Evolutionary conservation across 2,888 invertebrate species (phyloP).

Genomic region (Hyppa rectilinea): DNA sequence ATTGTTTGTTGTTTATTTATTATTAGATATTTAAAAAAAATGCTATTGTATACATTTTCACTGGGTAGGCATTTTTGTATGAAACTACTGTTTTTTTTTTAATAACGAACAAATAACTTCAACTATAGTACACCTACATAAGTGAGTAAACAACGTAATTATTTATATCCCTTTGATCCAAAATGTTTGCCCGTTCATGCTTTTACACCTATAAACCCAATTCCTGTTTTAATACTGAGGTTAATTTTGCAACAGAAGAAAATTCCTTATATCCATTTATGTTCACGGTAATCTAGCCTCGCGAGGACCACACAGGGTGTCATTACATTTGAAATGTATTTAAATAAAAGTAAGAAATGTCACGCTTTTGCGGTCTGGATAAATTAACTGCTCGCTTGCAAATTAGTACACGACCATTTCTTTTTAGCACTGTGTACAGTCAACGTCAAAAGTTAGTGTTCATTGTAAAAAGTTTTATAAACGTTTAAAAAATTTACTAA

Average conservation of each 20-base stretch:
- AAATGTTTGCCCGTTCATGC: not conserved
- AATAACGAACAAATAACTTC: too few species aligned
- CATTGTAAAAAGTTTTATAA: not conserved
- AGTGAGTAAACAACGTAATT: too few species aligned
- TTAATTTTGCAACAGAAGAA: not conserved
- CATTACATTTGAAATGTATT: slow-evolving; percentile 56
- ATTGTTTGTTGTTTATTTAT: too few species aligned
- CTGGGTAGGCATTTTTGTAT: too few species aligned
- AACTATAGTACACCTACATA: too few species aligned
- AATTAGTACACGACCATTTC: slow-evolving; percentile 40
- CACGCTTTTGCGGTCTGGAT: slow-evolving; percentile 43
- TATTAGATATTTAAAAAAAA: too few species aligned
- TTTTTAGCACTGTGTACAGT: not conserved
- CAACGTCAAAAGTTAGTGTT: not conserved
- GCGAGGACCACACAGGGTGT: slow-evolving; percentile 45
- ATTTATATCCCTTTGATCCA: not conserved
- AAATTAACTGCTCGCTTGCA: slow-evolving; percentile 31
- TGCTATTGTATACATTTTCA: too few species aligned
- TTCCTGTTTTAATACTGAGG: not conserved
- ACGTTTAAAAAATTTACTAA: too few species aligned
- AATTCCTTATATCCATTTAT: not conserved
- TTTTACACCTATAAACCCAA: not conserved
- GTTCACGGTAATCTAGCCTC: slow-evolving; percentile 23
- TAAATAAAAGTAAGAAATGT: slow-evolving; percentile 50
- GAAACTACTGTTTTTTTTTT: too few species aligned